These are phyloP conservation scores for Petrocephalus sullivani DNA, from an alignment of 2,797 vertebrate species.

Conservation along the genomic window DNA sequence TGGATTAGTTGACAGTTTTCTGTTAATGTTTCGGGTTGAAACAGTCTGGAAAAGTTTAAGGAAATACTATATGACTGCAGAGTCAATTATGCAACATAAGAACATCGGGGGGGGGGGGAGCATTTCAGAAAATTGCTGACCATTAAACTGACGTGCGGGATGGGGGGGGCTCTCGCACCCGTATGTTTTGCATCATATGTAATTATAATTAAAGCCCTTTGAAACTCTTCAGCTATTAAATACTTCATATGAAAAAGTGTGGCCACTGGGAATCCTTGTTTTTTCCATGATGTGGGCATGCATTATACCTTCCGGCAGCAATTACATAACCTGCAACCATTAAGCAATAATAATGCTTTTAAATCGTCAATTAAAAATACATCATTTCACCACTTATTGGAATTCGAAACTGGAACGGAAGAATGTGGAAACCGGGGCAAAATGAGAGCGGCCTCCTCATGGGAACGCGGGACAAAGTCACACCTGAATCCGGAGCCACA, in stretches of 20 bases:
- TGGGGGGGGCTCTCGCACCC: neutral
- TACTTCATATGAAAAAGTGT: neutral
- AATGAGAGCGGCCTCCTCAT: neutral
- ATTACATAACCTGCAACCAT: neutral
- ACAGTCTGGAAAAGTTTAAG: conserved; percentile 6
- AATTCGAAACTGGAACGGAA: neutral
- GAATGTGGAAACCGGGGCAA: neutral
- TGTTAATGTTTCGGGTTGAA: neutral
- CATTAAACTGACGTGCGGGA: neutral
- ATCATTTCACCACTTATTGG: neutral
- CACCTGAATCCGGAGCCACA: neutral
- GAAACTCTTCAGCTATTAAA: neutral
- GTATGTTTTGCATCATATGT: neutral
- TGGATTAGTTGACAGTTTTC: neutral
- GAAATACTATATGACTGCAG: neutral
- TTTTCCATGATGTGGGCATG: neutral
- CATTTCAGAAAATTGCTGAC: neutral
- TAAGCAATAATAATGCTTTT: neutral
- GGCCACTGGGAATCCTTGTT: neutral
- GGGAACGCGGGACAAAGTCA: neutral
- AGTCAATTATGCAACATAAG: conserved; percentile 2
- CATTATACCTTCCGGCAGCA: neutral
- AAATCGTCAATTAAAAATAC: conserved; percentile 2
- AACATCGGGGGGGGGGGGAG: neutral
- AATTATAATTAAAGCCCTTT: neutral